Conservation (phyloP, 2,113 vertebrate species). For the Chaetops frenatus region DNA sequence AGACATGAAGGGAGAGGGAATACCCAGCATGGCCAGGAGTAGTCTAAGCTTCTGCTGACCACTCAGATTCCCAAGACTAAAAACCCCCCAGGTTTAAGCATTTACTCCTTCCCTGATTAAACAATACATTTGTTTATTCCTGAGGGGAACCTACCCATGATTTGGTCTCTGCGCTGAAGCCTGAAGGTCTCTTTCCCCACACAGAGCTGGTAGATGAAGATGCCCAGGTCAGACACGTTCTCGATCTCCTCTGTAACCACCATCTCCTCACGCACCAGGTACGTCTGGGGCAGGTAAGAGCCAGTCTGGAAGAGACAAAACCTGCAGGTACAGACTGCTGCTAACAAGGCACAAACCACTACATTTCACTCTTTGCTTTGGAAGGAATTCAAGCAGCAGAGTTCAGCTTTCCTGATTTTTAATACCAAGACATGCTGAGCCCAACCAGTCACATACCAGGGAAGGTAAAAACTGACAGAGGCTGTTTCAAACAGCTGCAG, state of each 20-base stretch:
- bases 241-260: slow-evolving; percentile 88
- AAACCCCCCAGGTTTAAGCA: not conserved
- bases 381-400: not conserved
- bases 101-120: not conserved
- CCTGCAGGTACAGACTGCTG: not conserved
- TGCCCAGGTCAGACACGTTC: slow-evolving; percentile 84
- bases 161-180: slow-evolving; percentile 81
- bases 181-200: slow-evolving; percentile 86
- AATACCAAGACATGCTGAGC: not conserved
- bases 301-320: slow-evolving; percentile 72
- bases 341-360: not conserved
- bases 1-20: not conserved
- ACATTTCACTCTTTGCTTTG: not conserved
- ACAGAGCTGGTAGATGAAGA: slow-evolving; percentile 90
- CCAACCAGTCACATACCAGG: not conserved
- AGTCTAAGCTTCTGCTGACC: not conserved
- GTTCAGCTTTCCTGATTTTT: not conserved
- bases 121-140: not conserved
- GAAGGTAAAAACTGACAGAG: not conserved
- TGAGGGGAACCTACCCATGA: slow-evolving; percentile 66
- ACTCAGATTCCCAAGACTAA: not conserved
- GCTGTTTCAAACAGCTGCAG: not conserved
- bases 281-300: slow-evolving; percentile 84
- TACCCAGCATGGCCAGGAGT: not conserved
- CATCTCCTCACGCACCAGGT: slow-evolving; percentile 89